Base-by-base conservation (phyloP, 2,113 vertebrate species). In the Callipepla squamata region DNA sequence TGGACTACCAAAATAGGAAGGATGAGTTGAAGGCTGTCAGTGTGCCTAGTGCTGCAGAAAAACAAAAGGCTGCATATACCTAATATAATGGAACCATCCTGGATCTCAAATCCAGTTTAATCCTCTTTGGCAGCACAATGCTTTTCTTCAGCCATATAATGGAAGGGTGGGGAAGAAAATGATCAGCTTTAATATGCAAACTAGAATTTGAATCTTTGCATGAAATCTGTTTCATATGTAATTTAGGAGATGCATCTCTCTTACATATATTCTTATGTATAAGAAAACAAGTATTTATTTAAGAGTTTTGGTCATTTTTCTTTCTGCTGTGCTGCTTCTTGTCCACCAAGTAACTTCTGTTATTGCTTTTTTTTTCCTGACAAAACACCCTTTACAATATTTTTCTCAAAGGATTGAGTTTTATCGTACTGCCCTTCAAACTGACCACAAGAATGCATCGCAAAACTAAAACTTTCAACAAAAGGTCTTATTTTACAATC, bases 61-160 rank as follows among this genome's bases (percentile, higher is more conserved):
- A 93, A 8, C 70, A 87, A 92, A 93, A 85, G 21, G 23, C 72
- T 85, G 38, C 23, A 91, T 65, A 83, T 85, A 30, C 63, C 77
- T 85, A 68, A 77, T 87, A 85, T 91, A 92, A 92, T 70, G 59
- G 61, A 57, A 51, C 55, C 55, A 61, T 73, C 32, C 8, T 44
- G 59, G 78, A 85, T 89, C 67, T 91, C 63, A 93, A 94, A 94
- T 80, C 89, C 81, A 67, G 12, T 69, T 95, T 96, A 96, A 95
- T 94, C 70, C 61, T 91, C 81, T 91, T 93, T 78, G 85, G 63
- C 75, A 92, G 34, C 20, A 57, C 51, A 85, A 70, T 87, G 34
- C 32, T 40, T 89, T 89, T 85, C 65, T 87, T 85, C 92, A 92
- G 32, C 51, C 65, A n/a, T 57, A 69, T 57, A 86, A 85, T 85